Conservation (phyloP, 2,888 invertebrate genomes). For the Zygaena filipendulae region DNA sequence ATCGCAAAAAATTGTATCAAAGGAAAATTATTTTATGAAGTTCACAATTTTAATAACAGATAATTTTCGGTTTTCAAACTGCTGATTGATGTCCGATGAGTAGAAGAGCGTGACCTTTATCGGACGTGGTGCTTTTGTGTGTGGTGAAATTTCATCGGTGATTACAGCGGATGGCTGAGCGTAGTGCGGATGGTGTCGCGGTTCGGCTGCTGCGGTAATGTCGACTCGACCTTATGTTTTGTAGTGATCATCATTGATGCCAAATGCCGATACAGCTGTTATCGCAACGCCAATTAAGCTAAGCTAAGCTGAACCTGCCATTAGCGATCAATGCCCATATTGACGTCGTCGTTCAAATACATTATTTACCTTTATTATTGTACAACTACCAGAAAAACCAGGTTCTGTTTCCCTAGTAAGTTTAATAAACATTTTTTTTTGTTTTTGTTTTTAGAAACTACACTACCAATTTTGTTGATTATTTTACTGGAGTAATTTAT, state of each 20-base stretch:
- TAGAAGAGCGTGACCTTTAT: constrained; percentile 53
- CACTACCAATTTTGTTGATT: too few species aligned
- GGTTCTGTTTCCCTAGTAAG: too few species aligned
- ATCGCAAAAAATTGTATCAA: too few species aligned
- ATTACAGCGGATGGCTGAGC: constrained; percentile 58
- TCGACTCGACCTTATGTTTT: constrained; percentile 27
- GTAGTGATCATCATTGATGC: constrained; percentile 8
- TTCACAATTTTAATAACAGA: constrained; percentile 36
- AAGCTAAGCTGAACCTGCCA: too few species aligned
- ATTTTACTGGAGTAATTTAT: too few species aligned
- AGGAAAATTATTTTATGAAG: too few species aligned
- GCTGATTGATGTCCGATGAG: constrained; percentile 42
- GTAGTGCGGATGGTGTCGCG: constrained; percentile 55
- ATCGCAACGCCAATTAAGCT: constrained; percentile 10
- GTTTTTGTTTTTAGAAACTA: too few species aligned
- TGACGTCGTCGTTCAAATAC: too few species aligned
- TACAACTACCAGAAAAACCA: too few species aligned
- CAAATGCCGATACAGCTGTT: constrained; percentile 10
- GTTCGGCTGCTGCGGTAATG: constrained; percentile 43
- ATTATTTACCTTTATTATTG: too few species aligned
- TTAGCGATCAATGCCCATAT: too few species aligned
- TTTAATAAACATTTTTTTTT: too few species aligned
- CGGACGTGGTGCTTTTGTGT: constrained; percentile 38
- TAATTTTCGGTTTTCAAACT: constrained; percentile 32
- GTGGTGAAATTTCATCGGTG: constrained; percentile 62